These are phyloP conservation scores for Melanotaenia maccullochi DNA, from an alignment of 2,797 vertebrate species.

Conservation along the genomic window DNA sequence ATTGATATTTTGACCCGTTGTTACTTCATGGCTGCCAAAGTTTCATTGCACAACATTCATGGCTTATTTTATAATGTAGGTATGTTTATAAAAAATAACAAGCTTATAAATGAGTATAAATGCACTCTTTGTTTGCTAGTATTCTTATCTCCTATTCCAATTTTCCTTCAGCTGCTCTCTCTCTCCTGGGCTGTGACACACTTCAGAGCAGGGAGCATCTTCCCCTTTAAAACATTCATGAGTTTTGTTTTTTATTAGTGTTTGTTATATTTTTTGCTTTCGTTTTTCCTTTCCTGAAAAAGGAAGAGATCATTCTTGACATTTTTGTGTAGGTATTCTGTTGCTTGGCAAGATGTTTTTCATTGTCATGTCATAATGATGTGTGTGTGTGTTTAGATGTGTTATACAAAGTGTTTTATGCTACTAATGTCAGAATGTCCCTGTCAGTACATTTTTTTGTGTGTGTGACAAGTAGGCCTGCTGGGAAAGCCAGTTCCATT, in stretches of 20 bases:
- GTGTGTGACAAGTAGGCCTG: constrained; percentile 48
- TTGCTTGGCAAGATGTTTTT: constrained; percentile 36
- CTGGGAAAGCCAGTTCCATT: constrained; percentile 53
- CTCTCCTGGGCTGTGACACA: constrained; percentile 65
- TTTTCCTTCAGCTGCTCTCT: constrained; percentile 26
- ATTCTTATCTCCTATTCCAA: constrained; percentile 24
- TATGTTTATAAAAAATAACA: constrained; percentile 2
- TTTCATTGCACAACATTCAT: neutral
- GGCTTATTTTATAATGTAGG: neutral
- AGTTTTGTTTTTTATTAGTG: constrained; percentile 48
- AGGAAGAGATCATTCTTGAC: constrained; percentile 27
- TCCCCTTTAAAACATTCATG: constrained; percentile 75
- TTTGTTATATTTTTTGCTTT: neutral
- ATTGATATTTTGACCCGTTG: neutral
- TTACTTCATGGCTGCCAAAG: neutral
- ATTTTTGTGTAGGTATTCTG: constrained; percentile 56
- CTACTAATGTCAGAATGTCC: constrained; percentile 38
- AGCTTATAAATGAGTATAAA: constrained; percentile 33
- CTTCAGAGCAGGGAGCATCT: constrained; percentile 64
- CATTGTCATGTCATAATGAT: constrained; percentile 45
- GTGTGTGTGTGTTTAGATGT: constrained; percentile 9
- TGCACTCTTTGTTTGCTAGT: constrained; percentile 14
- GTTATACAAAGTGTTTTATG: constrained; percentile 45
- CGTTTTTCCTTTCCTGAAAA: neutral
- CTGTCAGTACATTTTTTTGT: constrained; percentile 44